Evolutionary conservation across 1,140 invertebrate genomes (phyloP).

Genomic region (Mizuhopecten yessoensis): DNA sequence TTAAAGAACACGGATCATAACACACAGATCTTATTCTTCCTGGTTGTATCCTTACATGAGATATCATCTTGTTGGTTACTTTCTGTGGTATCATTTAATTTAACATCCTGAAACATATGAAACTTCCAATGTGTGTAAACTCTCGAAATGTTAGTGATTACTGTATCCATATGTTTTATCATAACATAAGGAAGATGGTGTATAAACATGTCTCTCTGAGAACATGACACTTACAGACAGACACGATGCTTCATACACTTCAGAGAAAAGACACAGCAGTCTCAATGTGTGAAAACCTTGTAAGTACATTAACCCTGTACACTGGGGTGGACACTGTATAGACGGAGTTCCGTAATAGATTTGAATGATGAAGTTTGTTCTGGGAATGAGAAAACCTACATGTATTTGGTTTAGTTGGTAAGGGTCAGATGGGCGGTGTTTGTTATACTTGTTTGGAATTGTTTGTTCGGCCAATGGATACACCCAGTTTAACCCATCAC

Average conservation of each 20-base stretch:
- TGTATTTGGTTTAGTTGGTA: neutral
- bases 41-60: too few species aligned
- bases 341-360: neutral
- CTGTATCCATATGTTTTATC: neutral
- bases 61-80: too few species aligned
- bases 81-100: too few species aligned
- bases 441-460: conserved; percentile 25
- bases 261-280: neutral
- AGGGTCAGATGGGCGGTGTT: neutral
- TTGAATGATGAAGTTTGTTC: conserved; percentile 24
- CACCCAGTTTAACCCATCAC: neutral
- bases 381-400: neutral
- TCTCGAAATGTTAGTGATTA: neutral
- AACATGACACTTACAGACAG: neutral
- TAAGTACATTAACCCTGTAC: neutral
- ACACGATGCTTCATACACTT: neutral
- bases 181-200: neutral
- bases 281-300: neutral
- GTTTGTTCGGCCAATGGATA: conserved; percentile 18
- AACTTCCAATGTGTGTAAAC: neutral
- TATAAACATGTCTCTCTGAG: neutral
- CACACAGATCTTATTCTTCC: too few species aligned
- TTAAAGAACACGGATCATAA: too few species aligned
- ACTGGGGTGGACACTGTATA: too few species aligned
- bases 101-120: too few species aligned